A percentile compares a stretch with the other conserved stretches of the same genome.
phyloP scores from a whole-genome alignment of 2,888 invertebrate species.

The Ichneumoninae sp. region DNA sequence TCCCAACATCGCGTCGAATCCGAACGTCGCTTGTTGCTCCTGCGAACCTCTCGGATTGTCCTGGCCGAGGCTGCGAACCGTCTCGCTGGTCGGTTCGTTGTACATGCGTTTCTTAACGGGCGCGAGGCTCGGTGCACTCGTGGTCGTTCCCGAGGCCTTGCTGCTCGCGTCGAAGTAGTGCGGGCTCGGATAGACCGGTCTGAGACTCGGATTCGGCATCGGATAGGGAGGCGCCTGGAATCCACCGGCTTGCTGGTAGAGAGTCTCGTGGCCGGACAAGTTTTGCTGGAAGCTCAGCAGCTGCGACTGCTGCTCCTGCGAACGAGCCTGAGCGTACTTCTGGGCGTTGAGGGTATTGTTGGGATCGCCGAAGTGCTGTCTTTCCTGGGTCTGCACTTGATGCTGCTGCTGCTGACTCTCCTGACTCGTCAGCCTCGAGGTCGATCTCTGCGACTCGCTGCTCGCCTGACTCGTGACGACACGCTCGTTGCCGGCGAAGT shows the following conservation, averaged over 20 bases:
- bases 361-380: constrained; percentile 73
- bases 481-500: constrained; percentile 71
- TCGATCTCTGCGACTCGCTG: constrained; percentile 73
- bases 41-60: constrained; percentile 74
- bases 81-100: constrained; percentile 75
- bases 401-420: constrained; percentile 69
- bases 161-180: constrained; percentile 81
- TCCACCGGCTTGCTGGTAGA: constrained; percentile 78
- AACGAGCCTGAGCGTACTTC: constrained; percentile 75
- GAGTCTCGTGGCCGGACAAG: constrained; percentile 77
- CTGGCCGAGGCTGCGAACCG: constrained; percentile 72
- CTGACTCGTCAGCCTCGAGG: constrained; percentile 71
- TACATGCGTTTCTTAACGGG: constrained; percentile 82
- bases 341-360: constrained; percentile 73
- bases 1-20: constrained; percentile 80
- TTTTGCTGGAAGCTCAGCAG: constrained; percentile 80
- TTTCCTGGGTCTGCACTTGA: constrained; percentile 73
- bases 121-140: constrained; percentile 73
- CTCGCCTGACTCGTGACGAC: constrained; percentile 56
- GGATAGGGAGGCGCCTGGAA: constrained; percentile 81
- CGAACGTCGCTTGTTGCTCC: constrained; percentile 75
- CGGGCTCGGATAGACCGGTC: constrained; percentile 80
- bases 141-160: constrained; percentile 68
- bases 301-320: constrained; percentile 77
- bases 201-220: constrained; percentile 77